phyloP scores from a whole-genome alignment of 2,113 vertebrate genomes.

The Paramormyrops kingsleyae region DNA sequence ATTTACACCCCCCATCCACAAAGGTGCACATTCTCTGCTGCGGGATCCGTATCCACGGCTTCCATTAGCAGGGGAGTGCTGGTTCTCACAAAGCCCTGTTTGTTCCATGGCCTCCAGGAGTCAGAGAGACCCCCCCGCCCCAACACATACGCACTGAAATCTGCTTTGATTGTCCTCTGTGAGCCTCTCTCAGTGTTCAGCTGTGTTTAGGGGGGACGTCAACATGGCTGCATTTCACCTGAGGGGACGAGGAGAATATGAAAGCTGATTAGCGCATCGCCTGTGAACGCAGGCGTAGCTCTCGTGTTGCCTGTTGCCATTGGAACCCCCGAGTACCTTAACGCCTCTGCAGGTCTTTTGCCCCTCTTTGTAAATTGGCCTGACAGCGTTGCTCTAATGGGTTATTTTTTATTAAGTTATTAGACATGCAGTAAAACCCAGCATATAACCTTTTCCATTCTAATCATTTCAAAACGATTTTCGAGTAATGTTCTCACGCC shows the following conservation, averaged over 20 bases:
- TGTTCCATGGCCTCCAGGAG: conserved; percentile 64
- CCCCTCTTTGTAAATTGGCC: not conserved
- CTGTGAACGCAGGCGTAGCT: not conserved
- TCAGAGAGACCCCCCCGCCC: not conserved
- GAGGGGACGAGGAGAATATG: not conserved
- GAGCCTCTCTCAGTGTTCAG: not conserved
- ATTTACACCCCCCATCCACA: not conserved
- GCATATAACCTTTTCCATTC: conserved; percentile 5
- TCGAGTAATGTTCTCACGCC: not conserved
- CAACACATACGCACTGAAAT: not conserved
- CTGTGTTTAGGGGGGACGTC: not conserved
- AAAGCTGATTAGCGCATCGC: not conserved
- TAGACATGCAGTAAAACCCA: not conserved
- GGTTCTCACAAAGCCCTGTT: conserved; percentile 60
- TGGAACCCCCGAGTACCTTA: not conserved
- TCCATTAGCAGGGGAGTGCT: conserved; percentile 17
- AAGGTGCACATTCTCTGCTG: not conserved
- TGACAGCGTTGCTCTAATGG: not conserved
- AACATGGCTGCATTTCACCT: not conserved
- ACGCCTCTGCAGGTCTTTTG: not conserved
- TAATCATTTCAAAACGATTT: conserved; percentile 5
- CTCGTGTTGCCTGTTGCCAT: not conserved
- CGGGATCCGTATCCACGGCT: conserved; percentile 36
- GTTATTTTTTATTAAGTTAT: not conserved
- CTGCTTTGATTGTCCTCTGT: not conserved